Evolutionary conservation across 2,797 vertebrate species (phyloP).

Genomic region (Sphenodon punctatus): DNA sequence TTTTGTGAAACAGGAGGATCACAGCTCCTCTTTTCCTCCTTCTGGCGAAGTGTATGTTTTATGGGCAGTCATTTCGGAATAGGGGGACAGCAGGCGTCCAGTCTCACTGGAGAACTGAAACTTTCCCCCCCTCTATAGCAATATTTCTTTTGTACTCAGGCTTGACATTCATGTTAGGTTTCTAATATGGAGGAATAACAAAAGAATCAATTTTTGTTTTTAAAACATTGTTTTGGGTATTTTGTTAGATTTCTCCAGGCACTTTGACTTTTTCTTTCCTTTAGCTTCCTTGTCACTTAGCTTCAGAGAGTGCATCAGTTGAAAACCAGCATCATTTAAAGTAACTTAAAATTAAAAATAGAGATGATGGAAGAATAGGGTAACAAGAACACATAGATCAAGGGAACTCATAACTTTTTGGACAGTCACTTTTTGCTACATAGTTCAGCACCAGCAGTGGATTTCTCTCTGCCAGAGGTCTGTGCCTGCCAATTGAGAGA

Average conservation of each 20-base stretch:
- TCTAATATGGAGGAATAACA: neutral
- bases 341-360: too few species aligned
- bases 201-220: neutral
- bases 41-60: neutral
- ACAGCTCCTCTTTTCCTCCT: slow-evolving; percentile 9
- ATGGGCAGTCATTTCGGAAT: neutral
- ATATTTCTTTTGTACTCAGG: neutral
- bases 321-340: neutral
- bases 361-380: too few species aligned
- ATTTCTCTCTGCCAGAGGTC: neutral
- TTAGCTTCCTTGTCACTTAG: neutral
- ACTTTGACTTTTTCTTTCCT: too few species aligned
- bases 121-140: neutral
- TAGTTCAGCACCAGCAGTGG: neutral
- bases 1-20: neutral
- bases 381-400: too few species aligned
- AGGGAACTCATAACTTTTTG: too few species aligned
- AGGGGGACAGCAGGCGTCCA: neutral
- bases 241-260: neutral
- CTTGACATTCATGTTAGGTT: neutral
- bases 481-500: neutral
- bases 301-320: neutral
- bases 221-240: too few species aligned
- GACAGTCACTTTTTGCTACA: neutral
- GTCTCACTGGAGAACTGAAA: neutral